Conservation (phyloP, 2,797 vertebrate genomes). For the Yasuhikotakia modesta region DNA sequence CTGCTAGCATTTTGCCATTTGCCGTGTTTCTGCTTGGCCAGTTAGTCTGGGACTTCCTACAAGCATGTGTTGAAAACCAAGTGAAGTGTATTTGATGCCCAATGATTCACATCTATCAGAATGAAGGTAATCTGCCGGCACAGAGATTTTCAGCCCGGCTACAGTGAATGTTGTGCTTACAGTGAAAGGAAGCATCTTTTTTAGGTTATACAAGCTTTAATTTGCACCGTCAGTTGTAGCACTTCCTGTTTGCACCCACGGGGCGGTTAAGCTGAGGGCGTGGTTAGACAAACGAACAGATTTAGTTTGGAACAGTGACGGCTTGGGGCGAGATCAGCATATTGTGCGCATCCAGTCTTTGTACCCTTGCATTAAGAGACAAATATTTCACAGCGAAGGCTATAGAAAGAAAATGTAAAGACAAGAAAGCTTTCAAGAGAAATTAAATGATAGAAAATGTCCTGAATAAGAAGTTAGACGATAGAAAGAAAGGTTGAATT, state of each 20-base stretch:
- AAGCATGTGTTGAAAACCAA: slow-evolving; percentile 20
- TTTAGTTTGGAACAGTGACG: not conserved
- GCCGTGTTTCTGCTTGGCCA: slow-evolving; percentile 24
- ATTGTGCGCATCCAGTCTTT: not conserved
- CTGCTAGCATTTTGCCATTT: slow-evolving; percentile 12
- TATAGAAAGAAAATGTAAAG: not conserved
- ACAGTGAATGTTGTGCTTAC: not conserved
- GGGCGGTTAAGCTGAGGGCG: not conserved
- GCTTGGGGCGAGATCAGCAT: not conserved
- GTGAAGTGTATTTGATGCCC: slow-evolving; percentile 32
- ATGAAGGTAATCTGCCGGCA: slow-evolving; percentile 24
- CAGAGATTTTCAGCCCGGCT: slow-evolving; percentile 18
- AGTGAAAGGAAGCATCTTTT: no score
- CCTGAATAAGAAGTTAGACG: not conserved
- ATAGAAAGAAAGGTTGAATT: not conserved
- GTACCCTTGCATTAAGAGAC: not conserved
- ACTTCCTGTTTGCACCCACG: not conserved
- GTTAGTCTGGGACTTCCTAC: slow-evolving; percentile 10
- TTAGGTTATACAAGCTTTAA: not conserved
- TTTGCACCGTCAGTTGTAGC: not conserved
- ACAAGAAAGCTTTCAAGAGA: not conserved
- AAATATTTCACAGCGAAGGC: not conserved
- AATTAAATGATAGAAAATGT: not conserved
- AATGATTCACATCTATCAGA: slow-evolving; percentile 34
- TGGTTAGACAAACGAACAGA: not conserved